phyloP scores from a whole-genome alignment of 2,888 invertebrate genomes.

The Melanchra persicariae region DNA sequence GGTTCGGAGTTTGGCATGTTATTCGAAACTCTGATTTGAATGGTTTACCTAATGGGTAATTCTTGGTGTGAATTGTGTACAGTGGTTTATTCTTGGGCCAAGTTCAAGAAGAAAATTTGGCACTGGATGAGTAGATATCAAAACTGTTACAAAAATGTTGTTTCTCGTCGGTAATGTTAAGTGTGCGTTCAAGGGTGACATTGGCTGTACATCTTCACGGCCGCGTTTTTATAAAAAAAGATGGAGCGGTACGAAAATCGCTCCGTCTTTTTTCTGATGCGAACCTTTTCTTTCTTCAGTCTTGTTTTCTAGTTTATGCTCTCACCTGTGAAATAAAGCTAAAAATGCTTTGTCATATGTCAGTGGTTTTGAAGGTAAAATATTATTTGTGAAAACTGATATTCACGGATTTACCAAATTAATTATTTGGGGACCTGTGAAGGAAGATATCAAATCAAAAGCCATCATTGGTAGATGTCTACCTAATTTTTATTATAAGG shows the following conservation, averaged over 20 bases:
- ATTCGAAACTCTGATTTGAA: conserved; percentile 46
- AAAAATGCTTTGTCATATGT: background rate
- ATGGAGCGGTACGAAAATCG: conserved; percentile 18
- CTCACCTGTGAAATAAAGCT: conserved; percentile 15
- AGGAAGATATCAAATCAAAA: too few species aligned
- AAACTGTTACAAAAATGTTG: background rate
- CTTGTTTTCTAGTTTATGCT: conserved; percentile 4
- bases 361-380: background rate
- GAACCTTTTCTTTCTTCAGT: background rate
- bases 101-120: conserved; percentile 18
- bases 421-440: too few species aligned
- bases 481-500: too few species aligned
- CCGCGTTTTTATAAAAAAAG: conserved; percentile 16
- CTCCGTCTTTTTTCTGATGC: conserved; percentile 6
- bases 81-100: conserved; percentile 17
- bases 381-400: background rate
- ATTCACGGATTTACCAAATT: background rate
- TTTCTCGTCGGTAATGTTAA: conserved; percentile 7
- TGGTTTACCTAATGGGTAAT: conserved; percentile 14
- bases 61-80: conserved; percentile 23
- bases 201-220: conserved; percentile 17
- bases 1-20: conserved; percentile 45
- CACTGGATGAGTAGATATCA: background rate
- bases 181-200: conserved; percentile 38
- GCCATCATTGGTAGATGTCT: too few species aligned